A percentile compares a stretch with the other conserved stretches of the same genome.
Conservation (phyloP, 2,113 vertebrate species). For the Piliocolobus tephrosceles region DNA sequence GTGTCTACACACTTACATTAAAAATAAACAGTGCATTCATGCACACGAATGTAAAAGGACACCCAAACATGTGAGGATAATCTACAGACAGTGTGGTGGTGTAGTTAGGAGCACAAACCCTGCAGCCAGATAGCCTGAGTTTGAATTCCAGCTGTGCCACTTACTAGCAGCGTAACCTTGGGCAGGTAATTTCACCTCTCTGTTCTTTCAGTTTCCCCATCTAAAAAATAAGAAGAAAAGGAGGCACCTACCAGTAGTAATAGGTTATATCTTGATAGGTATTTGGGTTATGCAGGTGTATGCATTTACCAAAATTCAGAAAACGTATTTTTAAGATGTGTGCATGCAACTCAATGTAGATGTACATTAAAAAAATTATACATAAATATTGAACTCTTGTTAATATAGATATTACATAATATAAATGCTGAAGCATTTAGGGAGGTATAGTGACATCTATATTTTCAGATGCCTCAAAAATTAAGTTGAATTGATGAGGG, state of each 20-base stretch:
- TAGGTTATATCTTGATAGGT: neutral
- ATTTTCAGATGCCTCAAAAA: neutral
- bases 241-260: neutral
- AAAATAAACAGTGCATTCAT: neutral
- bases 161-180: neutral
- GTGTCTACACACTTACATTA: neutral
- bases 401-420: neutral
- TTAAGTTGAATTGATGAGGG: neutral
- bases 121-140: neutral
- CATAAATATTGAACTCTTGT: neutral
- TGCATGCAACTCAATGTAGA: neutral
- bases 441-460: neutral
- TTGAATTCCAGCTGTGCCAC: neutral
- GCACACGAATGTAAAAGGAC: neutral
- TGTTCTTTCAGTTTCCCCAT: neutral
- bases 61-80: neutral
- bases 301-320: conserved; percentile 10
- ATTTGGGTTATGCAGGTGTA: neutral
- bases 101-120: neutral
- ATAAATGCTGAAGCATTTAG: neutral
- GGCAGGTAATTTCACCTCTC: neutral
- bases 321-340: conserved; percentile 2
- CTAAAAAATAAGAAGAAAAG: neutral
- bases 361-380: neutral
- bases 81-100: neutral